Evolutionary conservation across 1,140 invertebrate species (phyloP).

Genomic region (Psix sp.): DNA sequence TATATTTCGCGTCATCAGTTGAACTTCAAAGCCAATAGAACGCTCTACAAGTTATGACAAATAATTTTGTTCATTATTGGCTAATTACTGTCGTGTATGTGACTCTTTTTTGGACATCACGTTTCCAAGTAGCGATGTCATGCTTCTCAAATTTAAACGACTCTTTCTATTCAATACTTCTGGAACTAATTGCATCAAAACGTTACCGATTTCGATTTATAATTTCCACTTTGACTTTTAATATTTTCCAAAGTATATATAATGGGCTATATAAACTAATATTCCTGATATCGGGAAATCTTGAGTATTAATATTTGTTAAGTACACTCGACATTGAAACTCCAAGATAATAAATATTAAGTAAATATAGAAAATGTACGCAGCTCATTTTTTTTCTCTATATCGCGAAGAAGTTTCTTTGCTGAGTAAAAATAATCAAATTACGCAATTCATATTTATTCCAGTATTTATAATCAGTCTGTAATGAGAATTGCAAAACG

Average conservation of each 20-base stretch:
- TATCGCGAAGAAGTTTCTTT: slow-evolving; percentile 22
- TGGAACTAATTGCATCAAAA: slow-evolving; percentile 27
- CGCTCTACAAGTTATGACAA: slow-evolving; percentile 51
- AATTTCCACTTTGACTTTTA: no score
- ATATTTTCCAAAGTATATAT: no score
- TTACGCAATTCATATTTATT: slow-evolving; percentile 33
- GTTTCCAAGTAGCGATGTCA: slow-evolving; percentile 4
- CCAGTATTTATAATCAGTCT: slow-evolving; percentile 25
- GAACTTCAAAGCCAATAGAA: slow-evolving; percentile 51
- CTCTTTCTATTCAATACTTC: neutral
- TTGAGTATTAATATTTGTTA: no score
- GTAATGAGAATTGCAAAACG: slow-evolving; percentile 36
- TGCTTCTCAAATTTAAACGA: slow-evolving; percentile 7
- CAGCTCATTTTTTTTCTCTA: no score
- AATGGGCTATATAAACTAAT: no score
- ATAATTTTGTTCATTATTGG: slow-evolving; percentile 54
- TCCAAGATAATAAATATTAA: no score
- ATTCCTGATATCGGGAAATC: no score
- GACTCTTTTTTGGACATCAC: slow-evolving; percentile 32
- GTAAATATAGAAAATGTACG: no score
- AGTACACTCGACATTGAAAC: no score
- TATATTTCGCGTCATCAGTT: slow-evolving; percentile 43
- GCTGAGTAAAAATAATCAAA: slow-evolving; percentile 32
- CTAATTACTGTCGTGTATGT: slow-evolving; percentile 51
- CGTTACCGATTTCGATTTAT: no score